These are phyloP conservation scores for Eclectus roratus DNA, from an alignment of 2,113 vertebrate genomes.

Conservation along the genomic window DNA sequence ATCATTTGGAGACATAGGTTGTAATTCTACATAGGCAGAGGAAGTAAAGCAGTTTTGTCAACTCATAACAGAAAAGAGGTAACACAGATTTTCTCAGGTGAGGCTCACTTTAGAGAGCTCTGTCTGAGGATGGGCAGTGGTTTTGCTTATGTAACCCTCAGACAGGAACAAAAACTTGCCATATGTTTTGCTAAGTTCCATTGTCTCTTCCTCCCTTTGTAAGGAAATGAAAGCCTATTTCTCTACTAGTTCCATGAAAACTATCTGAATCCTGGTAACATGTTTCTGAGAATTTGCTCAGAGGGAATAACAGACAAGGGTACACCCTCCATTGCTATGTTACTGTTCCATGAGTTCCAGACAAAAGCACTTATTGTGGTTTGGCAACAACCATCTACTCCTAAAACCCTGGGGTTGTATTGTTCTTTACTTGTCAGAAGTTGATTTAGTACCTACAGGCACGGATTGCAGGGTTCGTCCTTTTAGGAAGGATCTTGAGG, in stretches of 20 bases:
- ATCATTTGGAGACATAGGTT: not conserved
- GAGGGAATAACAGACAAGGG: constrained; percentile 28
- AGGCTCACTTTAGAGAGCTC: not conserved
- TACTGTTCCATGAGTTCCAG: constrained; percentile 57
- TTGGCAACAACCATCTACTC: constrained; percentile 42
- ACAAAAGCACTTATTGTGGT: constrained; percentile 61
- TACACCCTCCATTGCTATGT: constrained; percentile 63
- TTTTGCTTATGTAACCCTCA: constrained; percentile 10
- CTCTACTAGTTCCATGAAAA: constrained; percentile 34
- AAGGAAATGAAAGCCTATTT: constrained; percentile 33
- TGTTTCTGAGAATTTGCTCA: constrained; percentile 50
- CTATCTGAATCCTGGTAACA: constrained; percentile 25
- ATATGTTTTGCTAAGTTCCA: constrained; percentile 22
- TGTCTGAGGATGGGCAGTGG: not conserved
- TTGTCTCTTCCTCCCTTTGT: constrained; percentile 32
- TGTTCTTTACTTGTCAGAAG: constrained; percentile 45
- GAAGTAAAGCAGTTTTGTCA: not conserved
- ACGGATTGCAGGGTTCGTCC: not conserved
- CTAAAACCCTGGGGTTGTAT: constrained; percentile 37
- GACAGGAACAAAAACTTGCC: not conserved
- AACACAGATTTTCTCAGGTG: not conserved
- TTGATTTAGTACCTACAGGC: constrained; percentile 35
- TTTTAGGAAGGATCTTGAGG: constrained; percentile 5
- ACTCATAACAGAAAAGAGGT: not conserved
- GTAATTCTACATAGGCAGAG: not conserved